These are phyloP conservation scores for Chromoteleia sp. DNA, from an alignment of 2,888 invertebrate species.

Conservation along the genomic window DNA sequence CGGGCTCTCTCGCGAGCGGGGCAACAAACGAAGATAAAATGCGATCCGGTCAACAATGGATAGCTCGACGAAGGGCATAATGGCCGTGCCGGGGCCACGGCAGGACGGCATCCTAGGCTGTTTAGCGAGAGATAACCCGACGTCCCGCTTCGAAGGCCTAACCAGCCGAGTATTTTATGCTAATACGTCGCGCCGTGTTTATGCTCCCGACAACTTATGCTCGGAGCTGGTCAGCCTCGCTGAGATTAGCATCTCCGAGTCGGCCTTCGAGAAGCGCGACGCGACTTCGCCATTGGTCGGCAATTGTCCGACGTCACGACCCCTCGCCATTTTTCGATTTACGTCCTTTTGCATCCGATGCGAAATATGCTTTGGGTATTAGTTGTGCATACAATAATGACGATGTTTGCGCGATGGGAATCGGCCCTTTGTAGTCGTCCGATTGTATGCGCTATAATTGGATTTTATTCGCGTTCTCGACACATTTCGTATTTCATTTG, in stretches of 20 bases:
- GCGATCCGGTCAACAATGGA: constrained; percentile 64
- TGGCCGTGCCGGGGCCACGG: constrained; percentile 44
- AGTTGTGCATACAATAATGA: constrained; percentile 50
- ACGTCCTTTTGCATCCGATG: constrained; percentile 47
- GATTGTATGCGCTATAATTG: constrained; percentile 14
- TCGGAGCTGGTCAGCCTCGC: constrained; percentile 64
- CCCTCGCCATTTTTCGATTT: constrained; percentile 41
- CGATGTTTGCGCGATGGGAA: constrained; percentile 14
- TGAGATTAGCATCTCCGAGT: constrained; percentile 74
- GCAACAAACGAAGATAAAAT: constrained; percentile 67
- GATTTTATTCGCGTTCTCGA: not conserved
- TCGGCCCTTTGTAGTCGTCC: not conserved
- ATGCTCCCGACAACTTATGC: constrained; percentile 76
- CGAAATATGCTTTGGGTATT: constrained; percentile 54
- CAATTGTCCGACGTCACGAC: constrained; percentile 54
- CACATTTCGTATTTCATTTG: too few species aligned
- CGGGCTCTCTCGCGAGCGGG: constrained; percentile 3
- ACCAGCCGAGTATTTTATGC: constrained; percentile 73
- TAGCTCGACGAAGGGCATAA: constrained; percentile 59
- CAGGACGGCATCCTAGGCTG: constrained; percentile 42
- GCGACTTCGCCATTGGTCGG: constrained; percentile 46
- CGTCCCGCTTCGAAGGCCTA: constrained; percentile 28
- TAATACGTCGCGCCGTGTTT: constrained; percentile 74
- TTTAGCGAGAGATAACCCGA: constrained; percentile 52
- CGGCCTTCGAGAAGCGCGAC: constrained; percentile 60